Percentiles rank a stretch among this genome's conserved stretches.
Conservation (phyloP, 92 coral and sea anemone species). For the Meandrina meandrites region DNA sequence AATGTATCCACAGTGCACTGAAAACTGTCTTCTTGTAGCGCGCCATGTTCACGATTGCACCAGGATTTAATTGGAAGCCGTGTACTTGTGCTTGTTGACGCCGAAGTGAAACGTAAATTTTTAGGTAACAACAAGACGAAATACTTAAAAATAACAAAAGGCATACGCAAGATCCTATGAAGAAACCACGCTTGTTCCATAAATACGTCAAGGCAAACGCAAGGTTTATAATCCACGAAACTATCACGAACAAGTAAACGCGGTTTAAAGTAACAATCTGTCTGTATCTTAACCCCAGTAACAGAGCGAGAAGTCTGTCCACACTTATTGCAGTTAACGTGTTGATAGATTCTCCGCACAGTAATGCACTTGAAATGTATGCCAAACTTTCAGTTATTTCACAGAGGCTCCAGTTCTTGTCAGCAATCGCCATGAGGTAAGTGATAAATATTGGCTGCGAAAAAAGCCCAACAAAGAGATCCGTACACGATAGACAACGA, state of each 20-base stretch:
- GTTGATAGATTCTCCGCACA: constrained; percentile 15
- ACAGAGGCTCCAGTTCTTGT: not conserved
- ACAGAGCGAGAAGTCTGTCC: constrained; percentile 27
- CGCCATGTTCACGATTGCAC: not conserved
- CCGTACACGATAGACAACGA: constrained; percentile 12
- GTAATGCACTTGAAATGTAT: not conserved
- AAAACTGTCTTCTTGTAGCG: constrained; percentile 8
- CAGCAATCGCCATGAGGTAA: not conserved
- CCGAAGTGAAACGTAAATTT: constrained; percentile 10
- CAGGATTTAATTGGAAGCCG: not conserved
- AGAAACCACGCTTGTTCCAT: not conserved
- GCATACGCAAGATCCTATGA: not conserved
- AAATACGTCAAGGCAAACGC: not conserved
- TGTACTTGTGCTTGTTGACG: constrained; percentile 2
- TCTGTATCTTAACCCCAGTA: constrained; percentile 13
- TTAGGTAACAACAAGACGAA: not conserved
- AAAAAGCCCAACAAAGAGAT: not conserved
- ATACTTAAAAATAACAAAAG: not conserved
- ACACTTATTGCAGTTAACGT: constrained; percentile 18
- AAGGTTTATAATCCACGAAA: not conserved
- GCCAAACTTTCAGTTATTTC: not conserved
- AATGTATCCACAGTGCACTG: not conserved
- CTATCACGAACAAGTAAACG: not conserved
- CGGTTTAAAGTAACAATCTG: constrained; percentile 12
- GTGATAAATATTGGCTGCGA: not conserved